Evolutionary conservation across 2,797 vertebrate genomes (phyloP).

Genomic region (Ambastaia sidthimunki): DNA sequence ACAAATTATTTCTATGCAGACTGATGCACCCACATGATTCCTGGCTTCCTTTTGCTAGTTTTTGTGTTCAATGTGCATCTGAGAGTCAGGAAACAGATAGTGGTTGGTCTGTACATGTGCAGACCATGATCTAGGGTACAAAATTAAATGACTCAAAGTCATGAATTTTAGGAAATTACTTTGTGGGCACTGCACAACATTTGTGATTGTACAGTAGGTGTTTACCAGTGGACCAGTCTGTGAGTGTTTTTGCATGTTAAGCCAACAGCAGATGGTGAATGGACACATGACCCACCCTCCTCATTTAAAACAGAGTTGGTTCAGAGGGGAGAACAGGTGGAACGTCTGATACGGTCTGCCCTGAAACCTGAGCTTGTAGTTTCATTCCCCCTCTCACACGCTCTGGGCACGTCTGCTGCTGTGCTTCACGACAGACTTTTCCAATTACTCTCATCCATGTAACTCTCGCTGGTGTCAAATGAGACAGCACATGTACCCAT

Average conservation of each 20-base stretch:
- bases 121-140: neutral
- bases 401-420: constrained; percentile 45
- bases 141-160: neutral
- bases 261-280: constrained; percentile 44
- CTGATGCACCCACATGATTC: no score
- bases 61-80: neutral
- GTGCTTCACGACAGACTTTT: constrained; percentile 62
- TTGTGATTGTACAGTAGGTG: constrained; percentile 31
- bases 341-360: constrained; percentile 35
- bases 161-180: constrained; percentile 33
- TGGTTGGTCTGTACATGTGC: neutral
- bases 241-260: constrained; percentile 3
- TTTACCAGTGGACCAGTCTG: neutral
- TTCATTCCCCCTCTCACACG: constrained; percentile 33
- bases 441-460: constrained; percentile 61
- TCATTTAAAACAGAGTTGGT: constrained; percentile 38
- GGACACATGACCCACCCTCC: constrained; percentile 44
- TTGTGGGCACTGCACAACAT: constrained; percentile 20
- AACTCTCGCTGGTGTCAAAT: constrained; percentile 41
- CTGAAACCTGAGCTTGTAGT: constrained; percentile 50
- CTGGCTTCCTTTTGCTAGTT: neutral
- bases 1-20: no score
- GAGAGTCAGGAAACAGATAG: neutral
- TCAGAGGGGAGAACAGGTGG: constrained; percentile 56
- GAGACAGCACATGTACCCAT: constrained; percentile 61